Evolutionary conservation across 2,797 vertebrate species (phyloP), one percentile per base, ranked within the genome.

Genomic region (Mycteria americana): DNA sequence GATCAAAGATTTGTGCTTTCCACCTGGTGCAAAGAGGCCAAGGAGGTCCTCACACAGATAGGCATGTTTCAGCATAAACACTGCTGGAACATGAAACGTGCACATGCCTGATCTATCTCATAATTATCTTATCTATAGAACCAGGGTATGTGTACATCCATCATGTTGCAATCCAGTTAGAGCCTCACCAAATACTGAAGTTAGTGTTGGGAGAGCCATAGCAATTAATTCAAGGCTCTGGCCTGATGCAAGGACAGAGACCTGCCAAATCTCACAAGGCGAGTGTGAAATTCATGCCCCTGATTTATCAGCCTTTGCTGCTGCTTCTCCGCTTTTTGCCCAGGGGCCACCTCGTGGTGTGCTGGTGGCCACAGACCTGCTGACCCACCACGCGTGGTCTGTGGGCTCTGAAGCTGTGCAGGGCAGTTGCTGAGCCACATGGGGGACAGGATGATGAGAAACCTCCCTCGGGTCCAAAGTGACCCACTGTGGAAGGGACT

Each of bases 41-140:
- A 39, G 48, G 63, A 87, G 48, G 35, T 79, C 53, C 85, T 89
- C 81, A 81, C 78, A 72, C 68, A 53, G 68, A n/a, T 27, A 65
- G 56, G 85, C 81, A 70, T 62, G 85, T 91, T 89, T 79, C 73
- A 33, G 85, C 85, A 57, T 46, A 86, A 93, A 51, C 53, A 45
- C 37, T 87, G 57, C 57, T 53, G 77, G 73, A 83, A 87, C 68
- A 80, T 7, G 59, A 80, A 93, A 86, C 54, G 5, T 19, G 37
- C 63, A 57, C 64, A 84, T 68, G 59, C 51, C 77, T 62, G 37
- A 82, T 73, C 67, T 79, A 70, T 65, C 53, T 89, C 73, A 82
- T 69, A 43, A 83, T 92, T 83, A 74, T 48, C 54, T 81, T 85
- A 79, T 87, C 85, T 83, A 43, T 51, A 57, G 63, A 31, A 92